Evolutionary conservation across 1,140 invertebrate genomes (phyloP), one percentile per base, ranked within the genome.

Genomic region (Sycophila sp.): DNA sequence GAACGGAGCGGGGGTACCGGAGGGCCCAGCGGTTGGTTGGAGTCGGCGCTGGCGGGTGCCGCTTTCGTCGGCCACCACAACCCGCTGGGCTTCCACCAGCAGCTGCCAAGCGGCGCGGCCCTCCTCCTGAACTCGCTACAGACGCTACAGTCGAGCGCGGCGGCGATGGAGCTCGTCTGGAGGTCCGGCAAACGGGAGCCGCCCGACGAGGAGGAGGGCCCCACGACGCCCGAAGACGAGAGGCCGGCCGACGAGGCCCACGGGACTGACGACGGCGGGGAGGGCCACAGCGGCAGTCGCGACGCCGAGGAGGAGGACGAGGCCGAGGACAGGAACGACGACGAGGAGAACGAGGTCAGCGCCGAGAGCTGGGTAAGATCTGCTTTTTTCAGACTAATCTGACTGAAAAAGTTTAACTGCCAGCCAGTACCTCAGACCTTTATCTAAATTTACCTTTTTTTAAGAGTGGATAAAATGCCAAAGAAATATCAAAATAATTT

Each of bases 121-220:
- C 83, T 85, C 67, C 79, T 82, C 62, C 76, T 85, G 72, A 83
- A 76, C 75, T 80, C 79, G n/a, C 74, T 85, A 22, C 69, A 59
- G n/a, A 4, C 68, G 51, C 28, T 70, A 1, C 62, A 65, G 30
- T 38, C 47, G 36, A 69, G 19, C 7, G 51, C 59, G 5, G 30
- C 45, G 26, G 58, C 67, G 24, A 34, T 63, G 24, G 67, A 62
- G 24, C 45, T 60, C 8, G 59, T 30, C 5, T 19, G 67, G 34
- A 59, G 34, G 24, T 0, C 59, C 6, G 51, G 38, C 0, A 40
- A 38, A n/a, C 30, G 8, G 13, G 77, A 75, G 10, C 74, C 73
- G 17, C 77, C 78, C 47, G 82, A 80, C 53, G 73, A 76, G 19
- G 80, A 78, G 0, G 45, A 30, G 4, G 60, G 45, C 68, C 15